Base-by-base conservation (phyloP, 2,888 invertebrate genomes). In the Chorisops tibialis region DNA sequence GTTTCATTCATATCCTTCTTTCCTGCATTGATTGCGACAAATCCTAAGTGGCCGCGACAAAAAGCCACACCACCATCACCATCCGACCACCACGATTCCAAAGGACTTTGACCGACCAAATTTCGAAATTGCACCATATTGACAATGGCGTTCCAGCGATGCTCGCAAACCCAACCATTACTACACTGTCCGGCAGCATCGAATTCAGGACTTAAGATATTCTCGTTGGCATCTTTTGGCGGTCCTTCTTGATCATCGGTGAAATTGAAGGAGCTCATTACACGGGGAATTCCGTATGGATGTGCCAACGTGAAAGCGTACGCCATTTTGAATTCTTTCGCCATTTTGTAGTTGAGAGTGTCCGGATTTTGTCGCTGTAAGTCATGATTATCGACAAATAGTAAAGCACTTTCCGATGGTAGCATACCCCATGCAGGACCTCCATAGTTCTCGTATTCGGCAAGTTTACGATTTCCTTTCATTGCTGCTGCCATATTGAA, bases 301-400 rank as follows among this genome's bases (percentile, higher is more conserved):
- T 88, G 87, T 0, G 91, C 90, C 74, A 61, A 43, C 11, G 89
- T 91, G 74, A 91, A 93, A 0, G 88, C 89, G 7, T 85, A 85
- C 0, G 91, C 93, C 78, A 79, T 85, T 75, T 84, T 89, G 75
- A 88, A 89, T 14, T 78, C 76, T 68, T 79, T 85, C 0, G 86
- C 18, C 1, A 76, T 71, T 69, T 87, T 87, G 75, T 87, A 83
- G 0, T 85, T 88, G 3, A 89, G 78, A 48, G 47, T 47, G 19
- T 47, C n/a, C 4, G 87, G 84, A 65, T 85, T 83, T 4, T 86
- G 86, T 71, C 93, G 81, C 73, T 92, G 91, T 71, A 87, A 90
- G 75, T 93, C 93, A 72, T 93, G 93, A 76, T 93, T 93, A 71
- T 92, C 91, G 54, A 92, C 83, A 72, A 91, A 91, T 12, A 86